Conservation (phyloP, 2,797 vertebrate species). For the Lithobates pipiens region DNA sequence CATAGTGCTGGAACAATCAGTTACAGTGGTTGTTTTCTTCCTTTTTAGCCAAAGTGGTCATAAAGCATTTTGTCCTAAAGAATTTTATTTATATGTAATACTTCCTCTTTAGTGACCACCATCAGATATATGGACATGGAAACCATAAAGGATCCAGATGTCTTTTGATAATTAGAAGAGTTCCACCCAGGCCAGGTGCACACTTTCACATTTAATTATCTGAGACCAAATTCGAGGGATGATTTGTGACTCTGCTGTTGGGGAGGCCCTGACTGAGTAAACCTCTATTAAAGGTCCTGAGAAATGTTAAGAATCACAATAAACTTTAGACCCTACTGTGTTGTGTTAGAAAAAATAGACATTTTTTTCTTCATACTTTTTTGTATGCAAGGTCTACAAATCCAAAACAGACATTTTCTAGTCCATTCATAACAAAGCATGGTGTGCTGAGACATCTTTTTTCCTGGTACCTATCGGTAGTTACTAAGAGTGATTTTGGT, state of each 20-base stretch:
- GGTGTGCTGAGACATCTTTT: too few relatives aligned
- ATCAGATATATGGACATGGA: background rate
- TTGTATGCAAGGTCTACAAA: background rate
- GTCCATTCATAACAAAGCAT: background rate
- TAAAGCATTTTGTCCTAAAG: background rate
- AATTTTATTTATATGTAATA: background rate
- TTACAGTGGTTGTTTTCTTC: background rate
- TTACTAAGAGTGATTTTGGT: background rate
- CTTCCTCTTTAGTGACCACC: background rate
- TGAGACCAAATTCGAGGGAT: too few relatives aligned
- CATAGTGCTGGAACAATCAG: background rate
- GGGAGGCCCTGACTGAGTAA: background rate
- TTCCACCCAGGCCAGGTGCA: background rate
- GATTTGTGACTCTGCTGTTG: background rate
- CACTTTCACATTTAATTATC: background rate
- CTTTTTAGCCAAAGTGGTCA: background rate
- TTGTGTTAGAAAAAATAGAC: background rate
- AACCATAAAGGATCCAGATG: background rate
- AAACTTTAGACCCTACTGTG: background rate
- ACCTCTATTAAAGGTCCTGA: background rate
- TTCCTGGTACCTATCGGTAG: too few relatives aligned
- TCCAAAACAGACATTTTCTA: background rate
- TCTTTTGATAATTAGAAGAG: background rate
- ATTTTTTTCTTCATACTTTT: too few relatives aligned
- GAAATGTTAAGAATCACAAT: background rate